Evolutionary conservation across 1,140 invertebrate species (phyloP).

Genomic region (Polypedilum pembai): DNA sequence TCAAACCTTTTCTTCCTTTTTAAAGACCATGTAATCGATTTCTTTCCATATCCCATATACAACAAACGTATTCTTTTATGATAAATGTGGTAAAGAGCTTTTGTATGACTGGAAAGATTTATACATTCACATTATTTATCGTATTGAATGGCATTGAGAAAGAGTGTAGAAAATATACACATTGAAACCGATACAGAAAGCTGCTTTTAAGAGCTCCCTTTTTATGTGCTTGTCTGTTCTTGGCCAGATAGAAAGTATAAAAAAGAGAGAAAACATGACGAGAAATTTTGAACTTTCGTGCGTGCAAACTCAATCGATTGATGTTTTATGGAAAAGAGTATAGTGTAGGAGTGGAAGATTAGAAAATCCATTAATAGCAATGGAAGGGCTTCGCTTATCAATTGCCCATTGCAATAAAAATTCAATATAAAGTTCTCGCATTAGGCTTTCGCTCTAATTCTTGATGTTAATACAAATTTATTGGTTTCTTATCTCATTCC

Average conservation of each 20-base stretch:
- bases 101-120: not conserved
- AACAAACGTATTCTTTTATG: not conserved
- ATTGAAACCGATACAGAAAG: not conserved
- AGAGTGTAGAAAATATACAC: not conserved
- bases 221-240: not conserved
- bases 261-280: not conserved
- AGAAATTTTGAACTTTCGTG: not conserved
- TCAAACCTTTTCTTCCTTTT: no score
- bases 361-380: not conserved
- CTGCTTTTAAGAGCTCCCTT: conserved; percentile 3
- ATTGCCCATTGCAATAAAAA: conserved; percentile 20
- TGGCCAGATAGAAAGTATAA: not conserved
- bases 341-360: no score
- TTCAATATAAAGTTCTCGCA: conserved; percentile 22
- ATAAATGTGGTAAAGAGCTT: conserved; percentile 12
- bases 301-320: no score
- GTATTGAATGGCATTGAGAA: conserved; percentile 3
- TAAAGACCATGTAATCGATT: not conserved
- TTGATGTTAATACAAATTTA: conserved; percentile 25
- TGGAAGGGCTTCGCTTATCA: not conserved
- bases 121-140: not conserved
- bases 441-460: conserved; percentile 17
- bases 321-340: no score
- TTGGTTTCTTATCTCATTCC: conserved; percentile 1
- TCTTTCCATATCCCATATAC: not conserved